A percentile compares a stretch with the other conserved stretches of the same genome.
Evolutionary conservation across 2,888 invertebrate genomes (phyloP).

Genomic region (Priocnemis perturbator): DNA sequence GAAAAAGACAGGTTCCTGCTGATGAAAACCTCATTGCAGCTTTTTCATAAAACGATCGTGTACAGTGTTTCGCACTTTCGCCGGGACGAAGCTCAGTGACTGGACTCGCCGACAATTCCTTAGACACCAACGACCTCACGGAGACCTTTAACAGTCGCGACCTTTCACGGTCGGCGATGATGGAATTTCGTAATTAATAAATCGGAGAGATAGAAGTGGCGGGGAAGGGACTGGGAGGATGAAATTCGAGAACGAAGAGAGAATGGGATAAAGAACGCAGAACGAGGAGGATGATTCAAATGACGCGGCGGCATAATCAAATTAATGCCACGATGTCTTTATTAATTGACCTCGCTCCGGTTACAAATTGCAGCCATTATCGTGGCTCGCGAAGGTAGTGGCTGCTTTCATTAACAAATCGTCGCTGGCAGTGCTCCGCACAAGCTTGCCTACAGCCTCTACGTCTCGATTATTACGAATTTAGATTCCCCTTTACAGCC

Average conservation of each 20-base stretch:
- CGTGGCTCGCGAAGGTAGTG: slow-evolving; percentile 31
- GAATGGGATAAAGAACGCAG: background rate
- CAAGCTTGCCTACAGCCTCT: background rate
- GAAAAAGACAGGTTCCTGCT: no score
- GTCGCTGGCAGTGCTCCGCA: slow-evolving; percentile 19
- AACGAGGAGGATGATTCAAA: background rate
- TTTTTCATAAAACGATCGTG: no score
- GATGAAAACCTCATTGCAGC: no score
- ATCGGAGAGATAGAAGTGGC: slow-evolving; percentile 10
- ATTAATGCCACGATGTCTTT: slow-evolving; percentile 64
- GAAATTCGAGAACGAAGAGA: no score
- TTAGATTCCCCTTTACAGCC: no score
- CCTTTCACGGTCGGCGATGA: slow-evolving; percentile 14
- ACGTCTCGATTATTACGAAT: background rate
- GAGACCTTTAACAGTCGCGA: slow-evolving; percentile 24
- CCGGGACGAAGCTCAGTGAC: no score
- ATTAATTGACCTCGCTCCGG: slow-evolving; percentile 65
- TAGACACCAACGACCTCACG: slow-evolving; percentile 22
- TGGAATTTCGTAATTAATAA: slow-evolving; percentile 44
- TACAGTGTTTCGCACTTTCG: no score
- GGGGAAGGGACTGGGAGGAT: background rate
- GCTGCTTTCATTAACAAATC: slow-evolving; percentile 39
- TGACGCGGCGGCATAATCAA: slow-evolving; percentile 52
- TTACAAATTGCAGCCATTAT: slow-evolving; percentile 64
- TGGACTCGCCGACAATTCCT: no score